These are phyloP conservation scores for Struthio camelus DNA, from an alignment of 2,113 vertebrate species.

Conservation along the genomic window DNA sequence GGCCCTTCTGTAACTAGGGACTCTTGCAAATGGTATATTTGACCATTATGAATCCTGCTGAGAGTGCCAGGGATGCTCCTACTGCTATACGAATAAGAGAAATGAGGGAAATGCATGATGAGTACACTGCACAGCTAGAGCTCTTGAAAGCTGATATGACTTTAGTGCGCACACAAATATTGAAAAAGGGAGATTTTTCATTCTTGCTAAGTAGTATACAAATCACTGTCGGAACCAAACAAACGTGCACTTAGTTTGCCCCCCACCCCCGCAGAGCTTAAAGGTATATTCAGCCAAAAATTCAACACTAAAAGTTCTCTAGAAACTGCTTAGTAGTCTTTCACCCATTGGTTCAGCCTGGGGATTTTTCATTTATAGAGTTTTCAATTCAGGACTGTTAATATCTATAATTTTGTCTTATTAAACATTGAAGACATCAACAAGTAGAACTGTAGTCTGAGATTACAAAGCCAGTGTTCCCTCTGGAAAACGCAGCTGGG, in stretches of 20 bases:
- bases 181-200: neutral
- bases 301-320: neutral
- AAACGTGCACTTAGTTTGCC: accelerated
- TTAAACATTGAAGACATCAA: neutral
- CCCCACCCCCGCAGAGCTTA: neutral
- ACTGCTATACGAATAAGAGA: neutral
- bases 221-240: neutral
- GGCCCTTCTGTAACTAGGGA: neutral
- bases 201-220: neutral
- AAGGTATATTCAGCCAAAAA: neutral
- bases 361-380: neutral
- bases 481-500: neutral
- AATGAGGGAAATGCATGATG: neutral
- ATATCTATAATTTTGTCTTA: neutral
- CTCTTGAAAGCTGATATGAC: neutral
- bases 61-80: neutral
- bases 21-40: neutral
- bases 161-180: neutral
- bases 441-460: neutral
- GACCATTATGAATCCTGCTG: neutral
- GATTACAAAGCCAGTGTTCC: neutral
- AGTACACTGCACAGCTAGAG: neutral
- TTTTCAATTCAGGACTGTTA: neutral
- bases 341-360: neutral
- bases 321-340: neutral